Percentiles rank a stretch among this genome's conserved stretches.
Conservation (phyloP, 64 coral and sea anemone species). For the Pachyseris speciosa region DNA sequence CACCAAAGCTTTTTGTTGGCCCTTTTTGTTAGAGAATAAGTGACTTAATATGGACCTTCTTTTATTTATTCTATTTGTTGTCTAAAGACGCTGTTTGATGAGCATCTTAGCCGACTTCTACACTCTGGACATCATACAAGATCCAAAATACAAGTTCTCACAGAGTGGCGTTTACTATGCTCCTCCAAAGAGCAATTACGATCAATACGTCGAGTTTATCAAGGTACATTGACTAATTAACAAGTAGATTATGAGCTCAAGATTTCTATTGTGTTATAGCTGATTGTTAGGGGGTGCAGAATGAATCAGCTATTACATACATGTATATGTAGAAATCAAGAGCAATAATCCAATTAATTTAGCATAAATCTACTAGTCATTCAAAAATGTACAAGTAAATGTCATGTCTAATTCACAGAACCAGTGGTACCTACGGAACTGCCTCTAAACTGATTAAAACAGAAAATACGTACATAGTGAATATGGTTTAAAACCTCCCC, state of each 20-base stretch:
- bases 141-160: constrained; percentile 99
- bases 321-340: too few species aligned
- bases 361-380: too few species aligned
- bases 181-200: constrained; percentile 89
- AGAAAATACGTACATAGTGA: too few species aligned
- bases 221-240: constrained; percentile 67
- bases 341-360: too few species aligned
- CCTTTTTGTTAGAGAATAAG: neutral
- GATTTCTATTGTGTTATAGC: too few species aligned
- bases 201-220: constrained; percentile 97
- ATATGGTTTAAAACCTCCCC: too few species aligned
- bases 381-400: too few species aligned
- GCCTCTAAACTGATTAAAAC: too few species aligned
- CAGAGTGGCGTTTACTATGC: constrained; percentile 96
- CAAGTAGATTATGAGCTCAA: neutral
- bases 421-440: too few species aligned
- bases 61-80: neutral
- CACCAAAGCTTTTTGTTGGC: neutral
- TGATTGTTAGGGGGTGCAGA: too few species aligned
- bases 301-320: too few species aligned
- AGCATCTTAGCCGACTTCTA: constrained; percentile 98
- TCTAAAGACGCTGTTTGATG: constrained; percentile 94
- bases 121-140: constrained; percentile 86
- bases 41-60: neutral
- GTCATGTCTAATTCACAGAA: too few species aligned